Evolutionary conservation across 2,888 invertebrate genomes (phyloP).

Genomic region (Hoplodrina blanda): DNA sequence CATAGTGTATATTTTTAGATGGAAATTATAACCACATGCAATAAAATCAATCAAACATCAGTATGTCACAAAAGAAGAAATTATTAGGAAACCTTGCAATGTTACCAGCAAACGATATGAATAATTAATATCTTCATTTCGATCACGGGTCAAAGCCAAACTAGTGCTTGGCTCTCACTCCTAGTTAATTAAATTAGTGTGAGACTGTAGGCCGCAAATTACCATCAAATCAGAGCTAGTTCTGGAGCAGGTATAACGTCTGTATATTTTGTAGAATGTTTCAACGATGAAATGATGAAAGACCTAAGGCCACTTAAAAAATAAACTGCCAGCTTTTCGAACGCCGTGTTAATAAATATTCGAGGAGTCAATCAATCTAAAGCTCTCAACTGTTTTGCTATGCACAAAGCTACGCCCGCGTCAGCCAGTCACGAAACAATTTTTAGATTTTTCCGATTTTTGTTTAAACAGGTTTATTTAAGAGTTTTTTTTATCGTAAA

Average conservation of each 20-base stretch:
- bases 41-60: neutral
- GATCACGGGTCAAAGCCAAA: constrained; percentile 9
- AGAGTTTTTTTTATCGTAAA: neutral
- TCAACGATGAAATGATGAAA: neutral
- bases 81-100: constrained; percentile 49
- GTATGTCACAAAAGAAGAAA: constrained; percentile 33
- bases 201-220: neutral
- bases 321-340: neutral
- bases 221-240: neutral
- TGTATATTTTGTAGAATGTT: neutral
- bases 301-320: neutral
- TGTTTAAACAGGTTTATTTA: neutral
- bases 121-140: constrained; percentile 60
- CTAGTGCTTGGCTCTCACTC: constrained; percentile 8
- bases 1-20: too few relatives aligned
- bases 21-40: neutral
- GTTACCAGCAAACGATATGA: constrained; percentile 52
- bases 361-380: constrained; percentile 55
- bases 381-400: constrained; percentile 56
- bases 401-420: constrained; percentile 59
- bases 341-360: constrained; percentile 37
- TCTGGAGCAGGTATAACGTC: neutral
- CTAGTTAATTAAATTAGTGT: constrained; percentile 1
- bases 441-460: neutral
- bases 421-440: neutral